Evolutionary conservation across 2,888 invertebrate genomes (phyloP), one percentile per base, ranked within the genome.

Genomic region (Conchocele bisecta): DNA sequence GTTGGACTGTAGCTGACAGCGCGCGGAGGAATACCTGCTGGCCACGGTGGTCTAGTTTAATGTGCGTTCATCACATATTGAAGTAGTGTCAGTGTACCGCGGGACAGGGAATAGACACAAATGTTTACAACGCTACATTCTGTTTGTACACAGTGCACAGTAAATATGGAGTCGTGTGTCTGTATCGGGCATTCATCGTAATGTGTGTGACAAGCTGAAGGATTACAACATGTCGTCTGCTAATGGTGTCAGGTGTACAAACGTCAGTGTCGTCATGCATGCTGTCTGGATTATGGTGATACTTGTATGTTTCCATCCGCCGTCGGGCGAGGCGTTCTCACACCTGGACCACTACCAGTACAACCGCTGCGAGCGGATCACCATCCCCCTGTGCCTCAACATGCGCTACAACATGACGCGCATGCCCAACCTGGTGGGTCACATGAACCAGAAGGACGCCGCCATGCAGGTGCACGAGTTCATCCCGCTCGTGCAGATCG

Each of bases 381-480:
- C 93, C 61, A 94, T 96, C 68, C 94, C 95, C 46, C 93, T 95
- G 91, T 97, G 97, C 90, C 94, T 94, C 90, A 95, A 95, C 85
- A 92, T 97, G 89, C 94, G 95, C 82, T 97, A 97, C 92, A 96
- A 96, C 92, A 94, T 95, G 92, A 97, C 97, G 28, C 94, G 94
- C 33, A 95, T 96, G 95, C 97, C 97, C 56, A 97, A 97, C 92
- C 93, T 95, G 73, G 94, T 96, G 91, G 95, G 95, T 1, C 96
- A 97, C 90, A 93, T 93, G 73, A 94, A 94, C 89, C 96, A 96
- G 91, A 93, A 94, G 84, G 95, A 95, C 88, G 96, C 96, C 59
- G 95, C 95, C 87, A 93, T 94, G 88, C 94, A 94, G 93, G 95
- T 96, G 92, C 94, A 93, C 83, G 89, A 90, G 72, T 95, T 95